Conservation (phyloP, 2,113 vertebrate genomes). For the Pangasianodon gigas region DNA sequence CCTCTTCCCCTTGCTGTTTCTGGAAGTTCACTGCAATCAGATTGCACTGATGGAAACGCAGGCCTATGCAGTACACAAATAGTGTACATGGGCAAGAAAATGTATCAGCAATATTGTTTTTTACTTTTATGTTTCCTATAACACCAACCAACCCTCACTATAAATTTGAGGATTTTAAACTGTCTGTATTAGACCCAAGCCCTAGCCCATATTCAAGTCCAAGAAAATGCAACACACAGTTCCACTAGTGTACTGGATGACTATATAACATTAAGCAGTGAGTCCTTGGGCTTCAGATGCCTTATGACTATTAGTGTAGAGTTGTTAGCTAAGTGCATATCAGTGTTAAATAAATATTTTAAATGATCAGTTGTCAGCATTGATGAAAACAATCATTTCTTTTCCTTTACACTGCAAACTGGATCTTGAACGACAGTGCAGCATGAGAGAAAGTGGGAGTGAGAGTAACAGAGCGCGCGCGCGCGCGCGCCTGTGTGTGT, state of each 20-base stretch:
- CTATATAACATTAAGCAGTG: background rate
- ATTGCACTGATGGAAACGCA: background rate
- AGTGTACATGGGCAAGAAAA: background rate
- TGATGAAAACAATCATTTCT: background rate
- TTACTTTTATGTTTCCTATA: background rate
- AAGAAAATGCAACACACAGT: background rate
- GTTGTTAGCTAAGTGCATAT: background rate
- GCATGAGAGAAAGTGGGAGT: background rate
- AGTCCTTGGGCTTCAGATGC: background rate
- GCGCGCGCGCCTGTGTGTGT: conserved; percentile 22
- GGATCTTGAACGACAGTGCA: background rate
- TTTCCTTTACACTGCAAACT: background rate
- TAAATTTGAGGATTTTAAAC: background rate
- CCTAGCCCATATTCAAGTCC: background rate
- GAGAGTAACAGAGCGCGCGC: conserved; percentile 40
- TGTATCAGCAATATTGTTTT: background rate
- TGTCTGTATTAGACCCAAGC: background rate
- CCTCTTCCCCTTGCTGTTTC: conserved; percentile 1
- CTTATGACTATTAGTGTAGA: background rate
- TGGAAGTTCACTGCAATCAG: background rate
- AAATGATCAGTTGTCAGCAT: background rate
- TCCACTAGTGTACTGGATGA: background rate
- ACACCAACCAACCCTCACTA: background rate
- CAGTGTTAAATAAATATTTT: background rate
- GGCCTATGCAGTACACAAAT: background rate